A percentile compares a stretch with the other conserved stretches of the same genome.
These are phyloP conservation scores for Callospermophilus lateralis DNA, from an alignment of 2,113 vertebrate genomes.

Conservation along the genomic window DNA sequence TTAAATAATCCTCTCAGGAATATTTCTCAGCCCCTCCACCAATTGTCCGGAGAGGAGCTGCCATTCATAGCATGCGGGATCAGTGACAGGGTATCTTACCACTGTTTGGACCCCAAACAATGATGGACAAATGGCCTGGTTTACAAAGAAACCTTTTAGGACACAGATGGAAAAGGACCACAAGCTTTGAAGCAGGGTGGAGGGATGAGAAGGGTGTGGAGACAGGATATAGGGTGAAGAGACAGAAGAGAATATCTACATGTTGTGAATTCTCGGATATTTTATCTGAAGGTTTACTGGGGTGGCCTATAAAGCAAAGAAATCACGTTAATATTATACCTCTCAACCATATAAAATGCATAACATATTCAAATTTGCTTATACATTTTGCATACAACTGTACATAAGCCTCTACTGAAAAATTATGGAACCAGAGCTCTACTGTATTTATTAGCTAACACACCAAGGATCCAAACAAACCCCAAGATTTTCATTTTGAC, in stretches of 20 bases:
- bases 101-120: slow-evolving; percentile 91
- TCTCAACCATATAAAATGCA: neutral
- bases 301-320: slow-evolving; percentile 22
- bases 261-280: slow-evolving; percentile 69
- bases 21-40: slow-evolving; percentile 89
- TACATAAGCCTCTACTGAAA: slow-evolving; percentile 70
- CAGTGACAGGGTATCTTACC: slow-evolving; percentile 92
- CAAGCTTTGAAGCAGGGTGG: slow-evolving; percentile 85
- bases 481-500: slow-evolving; percentile 82
- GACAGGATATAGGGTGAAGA: slow-evolving; percentile 35
- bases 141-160: slow-evolving; percentile 90
- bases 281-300: slow-evolving; percentile 76
- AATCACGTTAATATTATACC: neutral
- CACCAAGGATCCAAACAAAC: slow-evolving; percentile 59
- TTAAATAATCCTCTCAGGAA: slow-evolving; percentile 95
- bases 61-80: slow-evolving; percentile 90
- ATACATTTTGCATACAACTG: slow-evolving; percentile 70
- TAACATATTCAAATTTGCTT: slow-evolving; percentile 69
- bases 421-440: slow-evolving; percentile 41
- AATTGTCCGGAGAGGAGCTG: slow-evolving; percentile 91
- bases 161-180: slow-evolving; percentile 86
- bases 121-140: slow-evolving; percentile 89
- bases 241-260: slow-evolving; percentile 72
- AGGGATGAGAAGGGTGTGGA: slow-evolving; percentile 75
- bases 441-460: slow-evolving; percentile 77